Percentiles rank a stretch among this genome's conserved stretches.
phyloP scores from a whole-genome alignment of 1,140 invertebrate genomes.

The Ylistrum balloti region DNA sequence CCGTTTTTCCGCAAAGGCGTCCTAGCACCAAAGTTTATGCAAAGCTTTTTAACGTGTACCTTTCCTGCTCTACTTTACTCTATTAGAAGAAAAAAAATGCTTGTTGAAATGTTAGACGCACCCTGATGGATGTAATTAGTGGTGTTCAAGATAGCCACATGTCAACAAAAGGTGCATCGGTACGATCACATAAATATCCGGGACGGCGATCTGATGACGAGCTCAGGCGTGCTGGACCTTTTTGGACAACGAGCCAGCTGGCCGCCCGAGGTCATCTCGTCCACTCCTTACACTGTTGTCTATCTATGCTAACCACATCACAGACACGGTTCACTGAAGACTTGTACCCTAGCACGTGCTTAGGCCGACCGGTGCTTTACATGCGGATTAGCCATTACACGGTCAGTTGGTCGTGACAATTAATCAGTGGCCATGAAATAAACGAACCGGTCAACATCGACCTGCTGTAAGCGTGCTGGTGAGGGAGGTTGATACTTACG shows the following conservation, averaged over 20 bases:
- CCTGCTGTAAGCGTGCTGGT: no score
- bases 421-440: no score
- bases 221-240: not conserved
- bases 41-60: not conserved
- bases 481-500: no score
- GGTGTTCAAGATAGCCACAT: slow-evolving; percentile 1
- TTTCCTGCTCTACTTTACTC: not conserved
- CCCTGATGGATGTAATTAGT: slow-evolving; percentile 20
- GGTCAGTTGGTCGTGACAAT: no score
- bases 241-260: slow-evolving; percentile 20
- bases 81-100: not conserved
- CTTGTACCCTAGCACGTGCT: not conserved
- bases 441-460: no score
- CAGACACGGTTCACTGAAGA: not conserved
- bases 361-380: no score
- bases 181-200: slow-evolving; percentile 18
- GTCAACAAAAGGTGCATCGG: not conserved
- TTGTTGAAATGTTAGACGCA: not conserved
- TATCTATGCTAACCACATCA: no score
- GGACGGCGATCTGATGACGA: not conserved
- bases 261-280: slow-evolving; percentile 10
- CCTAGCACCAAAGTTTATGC: not conserved
- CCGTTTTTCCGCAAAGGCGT: no score
- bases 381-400: no score
- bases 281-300: not conserved